Conservation (phyloP, 2,113 vertebrate genomes). For the Tachysurus vachellii region DNA sequence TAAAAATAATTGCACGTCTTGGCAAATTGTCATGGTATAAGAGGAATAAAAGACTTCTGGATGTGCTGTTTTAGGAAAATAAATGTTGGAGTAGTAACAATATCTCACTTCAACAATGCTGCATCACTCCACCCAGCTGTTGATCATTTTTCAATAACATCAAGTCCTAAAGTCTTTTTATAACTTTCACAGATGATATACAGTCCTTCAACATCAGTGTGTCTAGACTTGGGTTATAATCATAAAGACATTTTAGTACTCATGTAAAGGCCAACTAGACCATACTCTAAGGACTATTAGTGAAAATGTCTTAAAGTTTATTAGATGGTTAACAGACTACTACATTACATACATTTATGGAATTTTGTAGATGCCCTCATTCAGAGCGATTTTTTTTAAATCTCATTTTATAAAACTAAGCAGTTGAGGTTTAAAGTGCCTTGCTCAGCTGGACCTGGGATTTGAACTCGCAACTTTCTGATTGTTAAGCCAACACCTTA, state of each 20-base stretch:
- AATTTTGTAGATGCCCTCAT: no score
- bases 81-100: background rate
- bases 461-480: no score
- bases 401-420: no score
- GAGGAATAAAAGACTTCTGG: background rate
- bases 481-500: no score
- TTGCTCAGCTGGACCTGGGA: no score
- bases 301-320: background rate
- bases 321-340: background rate
- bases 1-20: background rate
- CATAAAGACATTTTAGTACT: background rate
- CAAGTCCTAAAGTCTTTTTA: background rate
- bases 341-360: no score
- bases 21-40: background rate
- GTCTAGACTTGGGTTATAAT: background rate
- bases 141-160: background rate
- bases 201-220: background rate
- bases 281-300: background rate
- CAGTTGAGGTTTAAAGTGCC: no score
- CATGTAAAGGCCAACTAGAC: background rate
- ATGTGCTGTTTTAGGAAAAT: background rate
- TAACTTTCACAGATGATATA: background rate
- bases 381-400: no score
- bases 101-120: background rate
- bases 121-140: background rate